A percentile compares a stretch with the other conserved stretches of the same genome.
phyloP scores from a whole-genome alignment of 1,140 invertebrate genomes.

The Heliconius melpomene region DNA sequence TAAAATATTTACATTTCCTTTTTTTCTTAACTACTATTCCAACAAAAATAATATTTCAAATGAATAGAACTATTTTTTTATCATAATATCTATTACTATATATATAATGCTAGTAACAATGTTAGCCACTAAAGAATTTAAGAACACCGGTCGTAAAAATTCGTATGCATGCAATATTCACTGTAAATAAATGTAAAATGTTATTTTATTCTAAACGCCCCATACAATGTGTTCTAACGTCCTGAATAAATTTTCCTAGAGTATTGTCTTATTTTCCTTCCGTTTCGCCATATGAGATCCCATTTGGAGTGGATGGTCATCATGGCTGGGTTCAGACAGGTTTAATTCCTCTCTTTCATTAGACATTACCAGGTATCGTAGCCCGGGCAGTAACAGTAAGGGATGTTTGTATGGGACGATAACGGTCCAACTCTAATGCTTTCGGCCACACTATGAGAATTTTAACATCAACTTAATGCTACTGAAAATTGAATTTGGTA shows the following conservation, averaged over 20 bases:
- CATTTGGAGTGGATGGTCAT: constrained; percentile 20
- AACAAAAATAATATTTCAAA: too few relatives aligned
- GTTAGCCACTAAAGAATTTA: not conserved
- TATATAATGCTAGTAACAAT: not conserved
- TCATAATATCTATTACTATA: too few relatives aligned
- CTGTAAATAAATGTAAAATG: constrained; percentile 14
- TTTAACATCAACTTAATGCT: not conserved
- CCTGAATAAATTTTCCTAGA: not conserved
- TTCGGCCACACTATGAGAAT: not conserved
- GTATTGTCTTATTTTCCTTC: constrained; percentile 9
- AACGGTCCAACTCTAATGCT: not conserved
- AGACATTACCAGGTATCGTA: constrained; percentile 64
- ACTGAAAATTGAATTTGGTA: not conserved
- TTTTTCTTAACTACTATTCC: too few relatives aligned
- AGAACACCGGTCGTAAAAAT: not conserved
- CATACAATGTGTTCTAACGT: constrained; percentile 4
- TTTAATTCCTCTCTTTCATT: constrained; percentile 55
- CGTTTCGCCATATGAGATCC: constrained; percentile 4
- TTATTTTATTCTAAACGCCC: constrained; percentile 11
- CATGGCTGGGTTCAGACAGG: constrained; percentile 22
- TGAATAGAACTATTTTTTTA: too few relatives aligned
- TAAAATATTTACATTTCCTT: too few relatives aligned
- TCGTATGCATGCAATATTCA: not conserved
- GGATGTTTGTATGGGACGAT: constrained; percentile 1
- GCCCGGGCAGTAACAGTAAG: constrained; percentile 60